Evolutionary conservation across 2,797 vertebrate genomes (phyloP).

Genomic region (Phalanger gymnotis): DNA sequence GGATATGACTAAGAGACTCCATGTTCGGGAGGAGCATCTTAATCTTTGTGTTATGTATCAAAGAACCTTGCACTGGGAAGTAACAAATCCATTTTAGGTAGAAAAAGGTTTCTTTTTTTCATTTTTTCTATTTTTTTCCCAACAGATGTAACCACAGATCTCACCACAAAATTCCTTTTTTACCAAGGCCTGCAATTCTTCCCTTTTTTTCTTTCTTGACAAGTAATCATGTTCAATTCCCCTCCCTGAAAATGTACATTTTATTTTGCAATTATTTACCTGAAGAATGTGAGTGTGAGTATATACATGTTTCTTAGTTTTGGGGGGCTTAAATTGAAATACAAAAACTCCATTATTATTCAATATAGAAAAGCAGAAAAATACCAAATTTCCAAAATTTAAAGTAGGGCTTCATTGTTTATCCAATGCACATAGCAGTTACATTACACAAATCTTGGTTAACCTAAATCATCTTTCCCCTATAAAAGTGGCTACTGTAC

Average conservation of each 20-base stretch:
- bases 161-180: constrained; percentile 17
- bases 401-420: constrained; percentile 68
- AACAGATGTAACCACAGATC: constrained; percentile 58
- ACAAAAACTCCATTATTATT: constrained; percentile 74
- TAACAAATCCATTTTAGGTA: constrained; percentile 49
- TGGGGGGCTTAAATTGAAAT: constrained; percentile 65
- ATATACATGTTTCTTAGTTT: constrained; percentile 24
- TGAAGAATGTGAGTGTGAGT: constrained; percentile 60
- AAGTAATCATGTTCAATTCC: constrained; percentile 63
- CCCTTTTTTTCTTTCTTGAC: constrained; percentile 39
- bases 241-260: constrained; percentile 54
- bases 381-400: constrained; percentile 69
- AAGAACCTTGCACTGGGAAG: constrained; percentile 61
- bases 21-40: constrained; percentile 62
- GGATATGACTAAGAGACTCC: constrained; percentile 73
- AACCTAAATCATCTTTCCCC: constrained; percentile 13
- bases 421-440: constrained; percentile 51
- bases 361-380: constrained; percentile 63
- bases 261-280: constrained; percentile 71
- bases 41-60: constrained; percentile 68
- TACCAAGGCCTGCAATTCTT: constrained; percentile 10
- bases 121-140: constrained; percentile 28
- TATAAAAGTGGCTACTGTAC: not conserved
- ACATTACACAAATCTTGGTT: constrained; percentile 38
- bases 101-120: constrained; percentile 37